Percentiles rank a stretch among this genome's conserved stretches.
phyloP scores from a whole-genome alignment of 2,888 invertebrate species.

The Epirrhoe alternata region DNA sequence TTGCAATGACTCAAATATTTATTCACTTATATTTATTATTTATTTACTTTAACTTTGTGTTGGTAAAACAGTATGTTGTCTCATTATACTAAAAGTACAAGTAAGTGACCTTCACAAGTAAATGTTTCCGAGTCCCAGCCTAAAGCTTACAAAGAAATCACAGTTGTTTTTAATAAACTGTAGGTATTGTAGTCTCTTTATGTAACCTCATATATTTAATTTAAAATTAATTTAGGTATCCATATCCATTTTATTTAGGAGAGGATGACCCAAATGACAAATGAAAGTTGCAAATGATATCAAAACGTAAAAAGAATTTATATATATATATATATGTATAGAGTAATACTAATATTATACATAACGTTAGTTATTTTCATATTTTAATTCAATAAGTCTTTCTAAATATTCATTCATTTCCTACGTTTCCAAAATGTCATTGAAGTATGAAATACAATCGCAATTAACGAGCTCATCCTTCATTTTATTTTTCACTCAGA shows the following conservation, averaged over 20 bases:
- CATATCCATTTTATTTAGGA: conserved; percentile 4
- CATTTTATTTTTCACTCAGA: conserved; percentile 80
- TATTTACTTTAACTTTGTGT: neutral
- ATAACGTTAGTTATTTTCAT: conserved; percentile 83
- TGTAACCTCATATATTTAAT: neutral
- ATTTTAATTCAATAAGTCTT: conserved; percentile 85
- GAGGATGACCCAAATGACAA: conserved; percentile 36
- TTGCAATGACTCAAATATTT: too few species aligned
- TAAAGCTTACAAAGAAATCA: neutral
- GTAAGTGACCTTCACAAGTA: conserved; percentile 16
- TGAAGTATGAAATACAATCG: conserved; percentile 84
- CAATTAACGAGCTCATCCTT: conserved; percentile 81
- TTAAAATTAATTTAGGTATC: neutral
- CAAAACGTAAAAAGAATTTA: conserved; percentile 57
- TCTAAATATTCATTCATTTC: conserved; percentile 84
- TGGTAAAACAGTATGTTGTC: neutral
- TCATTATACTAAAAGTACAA: conserved; percentile 16
- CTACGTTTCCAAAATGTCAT: conserved; percentile 82
- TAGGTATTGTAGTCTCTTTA: neutral
- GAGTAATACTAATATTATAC: conserved; percentile 73
- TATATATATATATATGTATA: conserved; percentile 50
- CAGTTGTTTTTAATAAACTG: neutral
- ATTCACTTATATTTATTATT: too few species aligned
- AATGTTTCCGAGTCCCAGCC: neutral
- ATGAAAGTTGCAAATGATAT: conserved; percentile 29